Evolutionary conservation across 2,888 invertebrate species (phyloP).

Genomic region (Rhagophthalmus giganteus): DNA sequence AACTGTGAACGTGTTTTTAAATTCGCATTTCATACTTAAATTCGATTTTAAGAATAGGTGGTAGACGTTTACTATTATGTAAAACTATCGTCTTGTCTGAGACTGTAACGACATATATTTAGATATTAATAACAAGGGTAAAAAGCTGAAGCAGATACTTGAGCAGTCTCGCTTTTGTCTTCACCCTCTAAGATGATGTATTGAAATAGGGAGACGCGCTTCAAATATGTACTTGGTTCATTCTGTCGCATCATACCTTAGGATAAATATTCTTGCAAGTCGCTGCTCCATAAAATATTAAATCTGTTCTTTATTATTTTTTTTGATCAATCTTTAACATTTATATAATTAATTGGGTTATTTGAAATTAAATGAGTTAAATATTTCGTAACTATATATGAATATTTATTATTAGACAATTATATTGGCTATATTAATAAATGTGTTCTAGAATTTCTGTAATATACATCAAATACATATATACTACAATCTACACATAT

Average conservation of each 20-base stretch:
- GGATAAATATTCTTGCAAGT: constrained; percentile 16
- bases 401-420: too few relatives aligned
- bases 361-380: too few relatives aligned
- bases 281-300: background rate
- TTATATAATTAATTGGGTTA: too few relatives aligned
- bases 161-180: constrained; percentile 39
- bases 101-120: constrained; percentile 36
- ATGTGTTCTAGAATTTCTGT: too few relatives aligned
- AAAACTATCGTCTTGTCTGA: constrained; percentile 15
- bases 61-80: too few relatives aligned
- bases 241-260: constrained; percentile 20
- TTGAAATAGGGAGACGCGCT: constrained; percentile 32
- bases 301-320: background rate
- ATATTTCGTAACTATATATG: too few relatives aligned
- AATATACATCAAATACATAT: too few relatives aligned
- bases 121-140: constrained; percentile 37
- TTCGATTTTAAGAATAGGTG: too few relatives aligned
- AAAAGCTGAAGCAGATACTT: constrained; percentile 32
- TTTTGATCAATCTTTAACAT: background rate
- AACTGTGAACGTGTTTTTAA: constrained; percentile 3
- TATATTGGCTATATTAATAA: too few relatives aligned
- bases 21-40: too few relatives aligned
- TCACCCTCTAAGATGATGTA: constrained; percentile 37
- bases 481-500: too few relatives aligned
- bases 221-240: constrained; percentile 24